Evolutionary conservation across 2,797 vertebrate genomes (phyloP).

Genomic region (Huso huso): DNA sequence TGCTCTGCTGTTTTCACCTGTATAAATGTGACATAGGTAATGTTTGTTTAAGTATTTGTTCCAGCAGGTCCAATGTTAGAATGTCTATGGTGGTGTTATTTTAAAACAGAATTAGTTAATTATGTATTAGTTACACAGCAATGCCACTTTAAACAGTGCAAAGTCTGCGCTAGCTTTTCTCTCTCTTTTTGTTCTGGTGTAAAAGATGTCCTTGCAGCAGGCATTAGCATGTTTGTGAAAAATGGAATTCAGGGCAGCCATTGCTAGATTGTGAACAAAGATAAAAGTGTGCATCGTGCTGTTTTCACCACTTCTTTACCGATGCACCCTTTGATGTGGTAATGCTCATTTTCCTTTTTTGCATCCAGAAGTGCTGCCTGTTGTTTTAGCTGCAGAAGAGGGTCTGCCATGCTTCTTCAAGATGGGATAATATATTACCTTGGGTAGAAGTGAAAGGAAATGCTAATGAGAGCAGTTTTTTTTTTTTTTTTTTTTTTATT

Average conservation of each 20-base stretch:
- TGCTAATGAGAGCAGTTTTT: no score
- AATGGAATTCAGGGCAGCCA: slow-evolving; percentile 72
- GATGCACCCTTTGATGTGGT: slow-evolving; percentile 84
- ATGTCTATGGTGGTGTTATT: slow-evolving; percentile 49
- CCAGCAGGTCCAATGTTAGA: slow-evolving; percentile 33
- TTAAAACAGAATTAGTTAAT: slow-evolving; percentile 70
- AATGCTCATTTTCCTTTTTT: slow-evolving; percentile 66
- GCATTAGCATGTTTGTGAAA: slow-evolving; percentile 82
- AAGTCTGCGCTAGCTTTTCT: slow-evolving; percentile 62
- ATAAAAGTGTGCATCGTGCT: slow-evolving; percentile 80
- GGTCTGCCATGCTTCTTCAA: slow-evolving; percentile 38
- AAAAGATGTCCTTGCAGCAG: slow-evolving; percentile 68
- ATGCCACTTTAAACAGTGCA: slow-evolving; percentile 77
- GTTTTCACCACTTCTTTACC: slow-evolving; percentile 54
- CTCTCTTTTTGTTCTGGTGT: slow-evolving; percentile 64
- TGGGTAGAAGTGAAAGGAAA: slow-evolving; percentile 1
- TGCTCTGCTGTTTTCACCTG: not conserved
- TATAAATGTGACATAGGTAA: not conserved
- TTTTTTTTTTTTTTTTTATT: no score
- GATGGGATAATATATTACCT: slow-evolving; percentile 42
- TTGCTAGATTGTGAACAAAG: slow-evolving; percentile 74
- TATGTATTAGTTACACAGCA: slow-evolving; percentile 71
- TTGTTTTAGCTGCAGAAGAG: slow-evolving; percentile 56
- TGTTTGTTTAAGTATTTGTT: slow-evolving; percentile 21
- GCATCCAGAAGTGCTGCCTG: slow-evolving; percentile 57